phyloP scores from a whole-genome alignment of 1,140 invertebrate species.

The Eriocheir sinensis region DNA sequence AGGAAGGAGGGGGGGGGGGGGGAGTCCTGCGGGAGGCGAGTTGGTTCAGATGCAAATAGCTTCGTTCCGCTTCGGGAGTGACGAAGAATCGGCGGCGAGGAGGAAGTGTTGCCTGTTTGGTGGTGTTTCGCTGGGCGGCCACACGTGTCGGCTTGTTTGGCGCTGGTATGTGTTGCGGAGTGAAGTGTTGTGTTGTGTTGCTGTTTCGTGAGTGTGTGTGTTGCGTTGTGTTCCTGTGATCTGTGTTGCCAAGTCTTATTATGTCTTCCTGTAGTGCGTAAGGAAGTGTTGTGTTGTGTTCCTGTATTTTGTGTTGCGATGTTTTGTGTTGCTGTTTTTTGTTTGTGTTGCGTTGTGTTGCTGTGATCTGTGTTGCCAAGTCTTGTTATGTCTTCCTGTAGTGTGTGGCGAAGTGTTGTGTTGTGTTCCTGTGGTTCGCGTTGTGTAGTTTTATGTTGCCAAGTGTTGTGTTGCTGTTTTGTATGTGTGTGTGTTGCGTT shows the following conservation, averaged over 20 bases:
- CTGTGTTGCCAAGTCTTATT: too few relatives aligned
- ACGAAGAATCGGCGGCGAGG: background rate
- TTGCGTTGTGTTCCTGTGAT: background rate
- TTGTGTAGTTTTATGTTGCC: too few relatives aligned
- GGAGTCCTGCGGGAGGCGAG: background rate
- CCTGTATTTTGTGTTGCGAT: background rate
- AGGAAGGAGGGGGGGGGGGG: background rate
- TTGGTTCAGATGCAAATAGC: constrained; percentile 3
- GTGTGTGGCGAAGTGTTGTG: background rate
- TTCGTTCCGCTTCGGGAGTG: background rate
- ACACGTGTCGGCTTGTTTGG: background rate
- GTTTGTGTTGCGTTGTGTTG: background rate
- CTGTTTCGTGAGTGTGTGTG: too few relatives aligned
- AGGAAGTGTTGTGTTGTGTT: background rate
- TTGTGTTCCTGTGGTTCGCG: background rate
- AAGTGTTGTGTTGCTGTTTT: background rate
- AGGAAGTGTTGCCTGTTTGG: background rate
- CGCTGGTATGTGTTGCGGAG: background rate
- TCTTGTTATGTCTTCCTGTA: background rate
- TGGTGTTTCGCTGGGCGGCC: background rate
- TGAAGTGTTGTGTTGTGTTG: too few relatives aligned
- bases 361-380: background rate
- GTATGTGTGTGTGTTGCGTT: background rate
- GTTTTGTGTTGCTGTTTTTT: background rate
- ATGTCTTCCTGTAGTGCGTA: background rate